Base-by-base conservation (phyloP, 2,888 invertebrate genomes). In the Andricus quercusramuli region DNA sequence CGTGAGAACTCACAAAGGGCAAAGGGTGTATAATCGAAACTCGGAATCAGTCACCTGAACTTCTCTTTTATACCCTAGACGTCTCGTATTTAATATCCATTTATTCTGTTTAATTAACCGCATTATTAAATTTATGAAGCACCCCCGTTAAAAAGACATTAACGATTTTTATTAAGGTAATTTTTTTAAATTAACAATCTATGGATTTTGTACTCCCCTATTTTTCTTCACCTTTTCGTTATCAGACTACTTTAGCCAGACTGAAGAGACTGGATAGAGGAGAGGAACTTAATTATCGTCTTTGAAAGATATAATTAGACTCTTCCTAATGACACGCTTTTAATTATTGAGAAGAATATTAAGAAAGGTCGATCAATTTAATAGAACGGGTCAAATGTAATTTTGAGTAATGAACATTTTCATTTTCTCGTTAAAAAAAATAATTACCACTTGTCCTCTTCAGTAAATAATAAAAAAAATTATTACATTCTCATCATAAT, bases 221-320 rank as follows among this genome's bases (percentile, higher is more conserved):
- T 22, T 47, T 25, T 47, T 51, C 51, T 47, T 70, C 17, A 70
- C 29, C 29, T 47, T 70, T 51, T 70, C 51, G 47, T 44, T 17
- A n/a, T 47, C 47, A 70, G 67, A 29, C 70, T 70, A 51, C 25
- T 47, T 51, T 51, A 70, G 20, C 51, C 51, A 51, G n/a, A 29
- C n/a, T 70, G 29, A 51, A 51, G 47, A 17, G 29, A 47, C 56
- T 56, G 9, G 56, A 56, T 56, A 25, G 17, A 47, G 70, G 51
- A 20, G 51, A 70, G 29, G 51, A 70, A 70, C 70, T 47, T 51
- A 51, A 70, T 70, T 70, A 70, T 70, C 70, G 17, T 51, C 70
- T 51, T 70, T 29, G 29, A 70, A 29, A 51, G 17, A 70, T 47
- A 70, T 70, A 70, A 70, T 70, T 47, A 70, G 70, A n/a, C 47